These are phyloP conservation scores for Chelonus formosanus DNA, from an alignment of 2,888 invertebrate species.

Conservation along the genomic window DNA sequence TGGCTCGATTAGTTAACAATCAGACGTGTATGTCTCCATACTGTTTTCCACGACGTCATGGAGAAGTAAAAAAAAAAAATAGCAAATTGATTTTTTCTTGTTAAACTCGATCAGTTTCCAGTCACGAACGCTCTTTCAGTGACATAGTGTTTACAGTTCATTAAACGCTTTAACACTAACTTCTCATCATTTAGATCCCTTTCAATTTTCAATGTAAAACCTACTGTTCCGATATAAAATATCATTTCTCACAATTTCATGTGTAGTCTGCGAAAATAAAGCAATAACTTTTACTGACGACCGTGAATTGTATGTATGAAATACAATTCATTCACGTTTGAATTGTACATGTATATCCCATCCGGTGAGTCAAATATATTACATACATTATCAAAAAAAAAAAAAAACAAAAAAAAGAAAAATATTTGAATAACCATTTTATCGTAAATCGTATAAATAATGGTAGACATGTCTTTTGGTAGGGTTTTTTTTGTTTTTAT, in stretches of 20 bases:
- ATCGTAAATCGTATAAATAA: too few relatives aligned
- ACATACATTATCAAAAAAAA: too few relatives aligned
- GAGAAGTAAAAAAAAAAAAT: constrained; percentile 6
- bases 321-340: background rate
- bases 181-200: constrained; percentile 10
- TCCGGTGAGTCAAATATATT: too few relatives aligned
- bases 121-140: constrained; percentile 24
- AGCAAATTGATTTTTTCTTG: constrained; percentile 8
- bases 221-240: constrained; percentile 1
- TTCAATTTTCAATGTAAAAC: constrained; percentile 17
- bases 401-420: too few relatives aligned
- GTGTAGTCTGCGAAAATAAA: background rate
- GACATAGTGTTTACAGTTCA: constrained; percentile 26
- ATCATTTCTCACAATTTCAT: constrained; percentile 2
- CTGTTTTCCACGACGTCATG: too few relatives aligned
- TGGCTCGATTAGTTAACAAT: too few relatives aligned
- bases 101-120: constrained; percentile 23
- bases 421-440: too few relatives aligned
- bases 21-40: too few relatives aligned
- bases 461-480: too few relatives aligned
- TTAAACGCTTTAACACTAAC: constrained; percentile 27
- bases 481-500: too few relatives aligned
- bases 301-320: constrained; percentile 4
- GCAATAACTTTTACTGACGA: background rate
- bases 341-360: too few relatives aligned